Conservation (phyloP, 2,797 vertebrate species). For the Helarctos malayanus region DNA sequence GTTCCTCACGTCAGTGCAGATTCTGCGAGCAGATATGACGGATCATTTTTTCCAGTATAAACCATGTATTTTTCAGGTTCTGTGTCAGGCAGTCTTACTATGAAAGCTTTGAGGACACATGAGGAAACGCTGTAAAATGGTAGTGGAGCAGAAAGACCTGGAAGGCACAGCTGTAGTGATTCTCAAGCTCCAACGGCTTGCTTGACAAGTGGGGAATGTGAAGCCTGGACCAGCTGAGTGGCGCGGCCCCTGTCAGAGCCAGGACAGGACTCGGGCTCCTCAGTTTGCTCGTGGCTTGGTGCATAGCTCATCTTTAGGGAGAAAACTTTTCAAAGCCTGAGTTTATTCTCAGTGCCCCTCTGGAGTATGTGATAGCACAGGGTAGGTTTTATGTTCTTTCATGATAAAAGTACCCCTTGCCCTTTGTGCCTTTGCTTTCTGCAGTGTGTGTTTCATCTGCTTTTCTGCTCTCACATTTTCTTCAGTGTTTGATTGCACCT, state of each 20-base stretch:
- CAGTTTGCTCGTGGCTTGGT: not conserved
- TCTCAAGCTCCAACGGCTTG: not conserved
- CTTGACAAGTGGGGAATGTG: not conserved
- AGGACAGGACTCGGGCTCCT: not conserved
- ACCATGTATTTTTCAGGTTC: constrained; percentile 16
- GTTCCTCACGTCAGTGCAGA: not conserved
- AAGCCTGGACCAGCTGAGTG: not conserved
- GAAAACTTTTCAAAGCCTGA: not conserved
- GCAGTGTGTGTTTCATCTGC: not conserved
- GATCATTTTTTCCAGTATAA: not conserved
- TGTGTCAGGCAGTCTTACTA: not conserved
- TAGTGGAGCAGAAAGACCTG: not conserved
- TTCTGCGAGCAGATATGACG: not conserved
- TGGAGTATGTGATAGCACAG: not conserved
- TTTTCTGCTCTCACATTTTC: not conserved
- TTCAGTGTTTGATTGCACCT: not conserved
- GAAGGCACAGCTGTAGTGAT: not conserved
- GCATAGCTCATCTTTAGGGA: not conserved
- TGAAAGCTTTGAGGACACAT: not conserved
- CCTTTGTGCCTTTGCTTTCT: not conserved
- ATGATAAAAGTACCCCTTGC: not conserved
- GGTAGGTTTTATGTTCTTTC: not conserved
- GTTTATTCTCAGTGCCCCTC: not conserved
- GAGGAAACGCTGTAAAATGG: not conserved
- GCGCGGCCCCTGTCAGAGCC: not conserved